Conservation (phyloP, 2,113 vertebrate species). For the Tursiops truncatus region DNA sequence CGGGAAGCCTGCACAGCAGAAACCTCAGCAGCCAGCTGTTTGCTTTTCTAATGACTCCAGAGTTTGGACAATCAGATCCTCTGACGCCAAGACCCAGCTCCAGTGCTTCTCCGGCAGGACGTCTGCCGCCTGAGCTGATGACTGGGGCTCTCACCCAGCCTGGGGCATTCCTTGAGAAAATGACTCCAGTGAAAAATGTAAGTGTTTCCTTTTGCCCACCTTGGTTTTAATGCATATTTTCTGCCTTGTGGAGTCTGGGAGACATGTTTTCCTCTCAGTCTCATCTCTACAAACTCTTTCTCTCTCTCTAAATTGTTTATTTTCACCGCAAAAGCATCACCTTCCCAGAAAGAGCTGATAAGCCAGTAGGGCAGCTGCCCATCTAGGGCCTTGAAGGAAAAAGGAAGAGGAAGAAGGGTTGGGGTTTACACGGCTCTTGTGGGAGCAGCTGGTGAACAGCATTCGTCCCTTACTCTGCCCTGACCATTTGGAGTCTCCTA, state of each 20-base stretch:
- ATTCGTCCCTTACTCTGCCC: accelerated
- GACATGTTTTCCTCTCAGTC: neutral
- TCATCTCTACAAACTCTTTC: neutral
- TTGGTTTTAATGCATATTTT: neutral
- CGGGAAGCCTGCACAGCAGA: accelerated
- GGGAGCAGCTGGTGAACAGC: accelerated
- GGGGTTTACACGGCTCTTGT: neutral
- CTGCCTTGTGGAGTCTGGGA: neutral
- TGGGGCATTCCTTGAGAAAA: neutral
- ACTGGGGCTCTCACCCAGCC: neutral
- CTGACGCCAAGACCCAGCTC: neutral
- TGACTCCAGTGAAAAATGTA: neutral
- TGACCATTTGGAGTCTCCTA: neutral
- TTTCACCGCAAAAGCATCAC: neutral
- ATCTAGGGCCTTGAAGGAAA: too few relatives aligned
- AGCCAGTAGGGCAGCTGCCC: too few relatives aligned
- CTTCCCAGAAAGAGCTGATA: neutral
- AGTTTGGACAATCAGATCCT: neutral
- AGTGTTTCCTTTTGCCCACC: accelerated
- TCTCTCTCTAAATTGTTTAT: neutral
- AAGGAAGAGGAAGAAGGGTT: neutral
- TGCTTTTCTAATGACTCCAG: neutral
- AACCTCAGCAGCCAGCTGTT: neutral
- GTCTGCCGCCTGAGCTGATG: accelerated
- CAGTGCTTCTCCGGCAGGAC: neutral